Evolutionary conservation across 2,888 invertebrate species (phyloP).

Genomic region (Blastobasis lacticolella): DNA sequence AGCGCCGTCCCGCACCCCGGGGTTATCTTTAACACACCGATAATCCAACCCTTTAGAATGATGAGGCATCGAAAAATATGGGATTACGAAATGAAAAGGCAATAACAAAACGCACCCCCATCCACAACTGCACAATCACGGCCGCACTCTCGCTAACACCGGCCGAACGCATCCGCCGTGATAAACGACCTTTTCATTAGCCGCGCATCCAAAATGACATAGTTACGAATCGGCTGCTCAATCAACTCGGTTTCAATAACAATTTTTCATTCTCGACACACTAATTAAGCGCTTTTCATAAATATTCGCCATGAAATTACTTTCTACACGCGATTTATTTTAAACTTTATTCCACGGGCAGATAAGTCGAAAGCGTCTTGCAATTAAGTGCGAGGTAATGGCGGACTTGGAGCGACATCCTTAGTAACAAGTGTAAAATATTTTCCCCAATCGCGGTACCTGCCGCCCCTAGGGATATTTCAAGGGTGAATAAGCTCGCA

Average conservation of each 20-base stretch:
- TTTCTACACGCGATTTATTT: slow-evolving; percentile 18
- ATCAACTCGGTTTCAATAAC: slow-evolving; percentile 71
- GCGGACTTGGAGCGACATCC: slow-evolving; percentile 64
- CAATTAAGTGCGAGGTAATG: slow-evolving; percentile 31
- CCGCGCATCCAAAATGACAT: slow-evolving; percentile 67
- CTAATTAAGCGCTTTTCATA: slow-evolving; percentile 73
- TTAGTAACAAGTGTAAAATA: slow-evolving; percentile 75
- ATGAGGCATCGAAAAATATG: too few relatives aligned
- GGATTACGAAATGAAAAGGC: slow-evolving; percentile 22
- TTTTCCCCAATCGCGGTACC: slow-evolving; percentile 73
- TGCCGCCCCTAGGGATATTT: slow-evolving; percentile 74
- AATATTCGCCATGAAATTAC: slow-evolving; percentile 44
- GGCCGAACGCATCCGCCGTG: slow-evolving; percentile 18
- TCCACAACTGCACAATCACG: slow-evolving; percentile 43
- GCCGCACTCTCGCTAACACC: slow-evolving; percentile 43
- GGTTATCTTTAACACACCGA: too few relatives aligned
- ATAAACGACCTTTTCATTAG: slow-evolving; percentile 67
- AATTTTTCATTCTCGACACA: slow-evolving; percentile 73
- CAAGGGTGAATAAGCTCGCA: slow-evolving; percentile 75
- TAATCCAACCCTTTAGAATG: too few relatives aligned
- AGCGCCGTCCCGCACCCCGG: too few relatives aligned
- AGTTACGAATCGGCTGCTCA: slow-evolving; percentile 70
- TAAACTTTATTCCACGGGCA: slow-evolving; percentile 27
- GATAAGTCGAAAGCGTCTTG: slow-evolving; percentile 30
- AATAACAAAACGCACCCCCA: slow-evolving; percentile 20